Conservation (phyloP, 1,140 invertebrate genomes). For the Tetraneura akinire region DNA sequence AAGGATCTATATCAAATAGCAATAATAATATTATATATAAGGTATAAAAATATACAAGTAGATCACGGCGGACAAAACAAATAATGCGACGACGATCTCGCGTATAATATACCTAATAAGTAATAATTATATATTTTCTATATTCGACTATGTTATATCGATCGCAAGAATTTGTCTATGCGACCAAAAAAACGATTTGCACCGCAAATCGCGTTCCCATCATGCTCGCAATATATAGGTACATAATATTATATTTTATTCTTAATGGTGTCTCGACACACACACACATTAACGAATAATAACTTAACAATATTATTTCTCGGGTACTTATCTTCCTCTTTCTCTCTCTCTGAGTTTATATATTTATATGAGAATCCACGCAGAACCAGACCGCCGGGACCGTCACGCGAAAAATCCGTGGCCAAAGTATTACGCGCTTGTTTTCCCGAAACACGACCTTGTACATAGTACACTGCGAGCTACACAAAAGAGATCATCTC, state of each 20-base stretch:
- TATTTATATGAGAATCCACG: neutral
- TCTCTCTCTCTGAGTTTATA: neutral
- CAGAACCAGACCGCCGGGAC: too few relatives aligned
- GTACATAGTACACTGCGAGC: neutral
- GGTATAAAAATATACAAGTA: neutral
- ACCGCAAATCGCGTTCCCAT: too few relatives aligned
- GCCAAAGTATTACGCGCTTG: neutral
- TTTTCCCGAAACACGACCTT: constrained; percentile 33
- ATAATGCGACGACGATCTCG: neutral
- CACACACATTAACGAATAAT: neutral
- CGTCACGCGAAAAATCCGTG: constrained; percentile 14
- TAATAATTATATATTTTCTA: neutral
- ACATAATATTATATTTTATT: too few relatives aligned
- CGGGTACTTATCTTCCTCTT: neutral
- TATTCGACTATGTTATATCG: too few relatives aligned
- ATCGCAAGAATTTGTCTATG: too few relatives aligned
- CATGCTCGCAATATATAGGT: too few relatives aligned
- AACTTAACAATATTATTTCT: too few relatives aligned
- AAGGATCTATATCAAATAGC: too few relatives aligned
- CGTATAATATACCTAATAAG: neutral
- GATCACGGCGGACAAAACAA: neutral
- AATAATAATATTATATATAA: too few relatives aligned
- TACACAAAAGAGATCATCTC: constrained; percentile 42
- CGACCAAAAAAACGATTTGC: too few relatives aligned
- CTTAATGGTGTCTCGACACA: neutral